Evolutionary conservation across 1,140 invertebrate genomes (phyloP), one percentile per base, ranked within the genome.

Genomic region (Papilio glaucus): DNA sequence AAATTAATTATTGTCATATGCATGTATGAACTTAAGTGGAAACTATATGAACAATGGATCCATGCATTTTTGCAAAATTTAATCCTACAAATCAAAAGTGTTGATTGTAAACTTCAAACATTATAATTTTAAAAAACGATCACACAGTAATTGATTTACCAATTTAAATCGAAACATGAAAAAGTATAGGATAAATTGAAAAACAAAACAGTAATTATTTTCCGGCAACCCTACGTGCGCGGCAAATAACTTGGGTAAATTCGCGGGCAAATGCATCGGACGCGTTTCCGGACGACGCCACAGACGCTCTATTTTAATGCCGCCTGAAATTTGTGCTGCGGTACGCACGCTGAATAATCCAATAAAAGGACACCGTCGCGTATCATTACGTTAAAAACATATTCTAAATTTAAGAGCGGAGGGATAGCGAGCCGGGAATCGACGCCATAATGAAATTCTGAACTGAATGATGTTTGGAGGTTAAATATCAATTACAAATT

Each of bases 191-290:
- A 61, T 61, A 18, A 33, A 62, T 65, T 39, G 29, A 65, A 33
- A 24, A 38, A 39, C 0, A 65, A 38, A 63, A 21, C 5, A 38
- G 0, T 63, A 21, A 21, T 63, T 38, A 38, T 63, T 41, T 10
- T 18, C 4, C 24, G 37, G 6, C 62, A 39, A 39, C 62, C 29
- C 62, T 65, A 37, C 26, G 13, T 9, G 10, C 39, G 21, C 70
- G 76, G 69, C 75, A 73, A 81, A 77, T 79, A 84, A 85, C 79
- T 83, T 73, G 45, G 73, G 72, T 79, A 75, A 79, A 83, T 77
- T 84, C 78, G 73, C 74, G 79, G 75, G 74, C 79, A 79, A 81
- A 81, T 80, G 80, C 80, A 77, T 72, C 77, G 74, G 62, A 41
- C 29, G 39, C 73, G 78, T 71, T 80, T 82, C 80, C 80, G 76